phyloP scores from a whole-genome alignment of 2,888 invertebrate species.

The Malacosoma neustria region DNA sequence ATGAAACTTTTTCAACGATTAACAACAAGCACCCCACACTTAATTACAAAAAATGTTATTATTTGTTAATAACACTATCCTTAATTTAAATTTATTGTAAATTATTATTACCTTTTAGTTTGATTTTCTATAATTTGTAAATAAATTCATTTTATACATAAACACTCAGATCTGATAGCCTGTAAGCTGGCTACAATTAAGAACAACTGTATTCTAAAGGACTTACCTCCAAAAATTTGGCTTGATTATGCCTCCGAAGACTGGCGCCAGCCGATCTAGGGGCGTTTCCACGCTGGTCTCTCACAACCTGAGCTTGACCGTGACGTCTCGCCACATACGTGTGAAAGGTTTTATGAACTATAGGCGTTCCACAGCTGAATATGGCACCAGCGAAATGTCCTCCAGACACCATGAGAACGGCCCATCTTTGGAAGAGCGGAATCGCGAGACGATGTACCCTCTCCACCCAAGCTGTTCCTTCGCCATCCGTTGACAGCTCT shows the following conservation, averaged over 20 bases:
- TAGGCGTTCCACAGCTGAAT: constrained; percentile 55
- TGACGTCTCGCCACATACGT: constrained; percentile 89
- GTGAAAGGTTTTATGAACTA: constrained; percentile 87
- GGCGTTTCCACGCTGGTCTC: constrained; percentile 77
- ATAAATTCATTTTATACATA: too few species aligned
- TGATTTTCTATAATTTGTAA: too few species aligned
- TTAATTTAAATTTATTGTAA: too few species aligned
- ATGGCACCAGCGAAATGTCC: constrained; percentile 74
- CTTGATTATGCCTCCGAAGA: constrained; percentile 86
- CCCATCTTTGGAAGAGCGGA: constrained; percentile 76
- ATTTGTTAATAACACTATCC: too few species aligned
- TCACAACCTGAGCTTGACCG: constrained; percentile 82
- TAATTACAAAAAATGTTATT: too few species aligned
- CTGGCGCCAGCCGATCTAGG: constrained; percentile 88
- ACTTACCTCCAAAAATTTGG: constrained; percentile 80
- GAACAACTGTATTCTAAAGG: too few species aligned
- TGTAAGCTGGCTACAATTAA: too few species aligned
- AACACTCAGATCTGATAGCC: too few species aligned
- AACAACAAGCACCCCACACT: too few species aligned
- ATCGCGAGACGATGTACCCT: constrained; percentile 41
- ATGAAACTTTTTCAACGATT: too few species aligned
- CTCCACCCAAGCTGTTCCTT: constrained; percentile 52
- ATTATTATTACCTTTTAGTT: too few species aligned
- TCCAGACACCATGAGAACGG: constrained; percentile 87
- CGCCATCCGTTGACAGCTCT: constrained; percentile 58